Evolutionary conservation across 2,888 invertebrate genomes (phyloP).

Genomic region (Dynastes tityus): DNA sequence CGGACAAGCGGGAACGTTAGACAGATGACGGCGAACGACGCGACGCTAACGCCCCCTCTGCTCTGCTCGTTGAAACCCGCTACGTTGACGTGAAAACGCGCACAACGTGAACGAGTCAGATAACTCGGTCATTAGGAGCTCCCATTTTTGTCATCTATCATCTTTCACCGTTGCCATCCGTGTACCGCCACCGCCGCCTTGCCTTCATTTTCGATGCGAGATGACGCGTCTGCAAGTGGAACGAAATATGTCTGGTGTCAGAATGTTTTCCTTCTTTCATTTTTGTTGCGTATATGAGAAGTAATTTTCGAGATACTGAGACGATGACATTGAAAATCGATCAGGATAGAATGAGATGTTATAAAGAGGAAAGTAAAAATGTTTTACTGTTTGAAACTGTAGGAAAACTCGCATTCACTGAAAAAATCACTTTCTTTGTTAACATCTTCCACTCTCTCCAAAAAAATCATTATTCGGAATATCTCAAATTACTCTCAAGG

Average conservation of each 20-base stretch:
- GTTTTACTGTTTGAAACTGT: no score
- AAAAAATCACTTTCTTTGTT: no score
- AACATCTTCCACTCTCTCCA: no score
- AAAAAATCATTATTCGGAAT: no score
- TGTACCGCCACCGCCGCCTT: background rate
- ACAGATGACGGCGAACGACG: slow-evolving; percentile 66
- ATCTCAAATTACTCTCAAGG: no score
- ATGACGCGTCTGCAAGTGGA: background rate
- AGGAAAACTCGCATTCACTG: no score
- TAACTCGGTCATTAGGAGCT: slow-evolving; percentile 68
- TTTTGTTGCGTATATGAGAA: no score
- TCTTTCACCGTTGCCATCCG: slow-evolving; percentile 54
- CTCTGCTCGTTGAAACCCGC: slow-evolving; percentile 52
- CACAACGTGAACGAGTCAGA: slow-evolving; percentile 63
- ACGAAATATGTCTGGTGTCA: background rate
- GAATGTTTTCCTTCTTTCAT: background rate
- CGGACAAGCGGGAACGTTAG: slow-evolving; percentile 43
- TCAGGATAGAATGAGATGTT: no score
- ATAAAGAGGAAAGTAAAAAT: no score
- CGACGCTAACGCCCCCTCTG: slow-evolving; percentile 61
- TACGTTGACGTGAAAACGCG: slow-evolving; percentile 37
- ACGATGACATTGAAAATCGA: no score
- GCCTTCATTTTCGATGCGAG: slow-evolving; percentile 9
- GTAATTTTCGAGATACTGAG: no score
- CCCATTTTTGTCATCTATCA: slow-evolving; percentile 68